A percentile compares a stretch with the other conserved stretches of the same genome.
These are phyloP conservation scores for Drosophila paracracens DNA, from an alignment of 2,888 invertebrate species.

Conservation along the genomic window DNA sequence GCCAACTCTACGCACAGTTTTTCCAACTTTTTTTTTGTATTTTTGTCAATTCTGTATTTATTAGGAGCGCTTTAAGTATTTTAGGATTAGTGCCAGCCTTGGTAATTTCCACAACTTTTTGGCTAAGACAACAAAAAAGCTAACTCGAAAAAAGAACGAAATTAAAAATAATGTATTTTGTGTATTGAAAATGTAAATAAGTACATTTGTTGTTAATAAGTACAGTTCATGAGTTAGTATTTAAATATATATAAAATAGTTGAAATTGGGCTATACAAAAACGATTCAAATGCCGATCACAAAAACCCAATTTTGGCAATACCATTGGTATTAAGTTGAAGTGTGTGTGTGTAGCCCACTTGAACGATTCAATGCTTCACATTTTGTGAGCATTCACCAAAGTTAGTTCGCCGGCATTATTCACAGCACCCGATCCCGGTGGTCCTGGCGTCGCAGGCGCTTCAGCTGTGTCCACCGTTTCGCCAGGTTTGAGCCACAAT, in stretches of 20 bases:
- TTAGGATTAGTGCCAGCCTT: slow-evolving; percentile 58
- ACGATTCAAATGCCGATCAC: not conserved
- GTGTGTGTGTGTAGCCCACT: not conserved
- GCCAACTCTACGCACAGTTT: slow-evolving; percentile 30
- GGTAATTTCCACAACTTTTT: slow-evolving; percentile 52
- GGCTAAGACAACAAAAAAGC: slow-evolving; percentile 23
- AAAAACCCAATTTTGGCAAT: not conserved
- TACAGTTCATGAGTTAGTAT: slow-evolving; percentile 8
- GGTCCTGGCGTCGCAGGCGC: slow-evolving; percentile 22
- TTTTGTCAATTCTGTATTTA: slow-evolving; percentile 28
- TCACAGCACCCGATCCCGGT: not conserved
- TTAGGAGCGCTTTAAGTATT: slow-evolving; percentile 33
- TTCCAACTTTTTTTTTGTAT: not conserved
- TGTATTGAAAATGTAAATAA: slow-evolving; percentile 24
- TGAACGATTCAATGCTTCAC: not conserved
- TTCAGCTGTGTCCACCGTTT: slow-evolving; percentile 44
- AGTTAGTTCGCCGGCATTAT: slow-evolving; percentile 18
- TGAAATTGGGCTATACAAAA: not conserved
- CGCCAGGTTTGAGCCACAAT: slow-evolving; percentile 79
- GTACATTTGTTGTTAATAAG: slow-evolving; percentile 24
- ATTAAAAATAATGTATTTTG: not conserved
- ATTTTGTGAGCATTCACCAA: slow-evolving; percentile 33
- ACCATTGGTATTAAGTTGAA: not conserved
- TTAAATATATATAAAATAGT: not conserved
- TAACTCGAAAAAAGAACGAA: not conserved